Percentiles rank a stretch among this genome's conserved stretches.
Conservation (phyloP, 2,797 vertebrate species). For the Benthosema pterotum region DNA sequence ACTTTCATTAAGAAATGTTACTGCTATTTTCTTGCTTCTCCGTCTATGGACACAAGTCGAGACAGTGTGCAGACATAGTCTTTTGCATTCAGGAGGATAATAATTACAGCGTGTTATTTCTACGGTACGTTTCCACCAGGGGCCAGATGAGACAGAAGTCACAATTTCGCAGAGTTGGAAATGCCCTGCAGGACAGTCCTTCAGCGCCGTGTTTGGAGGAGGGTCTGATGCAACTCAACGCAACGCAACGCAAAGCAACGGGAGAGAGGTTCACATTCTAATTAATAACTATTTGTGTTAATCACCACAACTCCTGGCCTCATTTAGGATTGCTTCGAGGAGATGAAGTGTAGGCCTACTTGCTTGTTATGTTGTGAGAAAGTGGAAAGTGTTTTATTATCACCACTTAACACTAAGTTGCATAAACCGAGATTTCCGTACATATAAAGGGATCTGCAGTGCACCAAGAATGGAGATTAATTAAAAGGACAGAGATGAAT, state of each 20-base stretch:
- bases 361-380: conserved; percentile 53
- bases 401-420: too few species aligned
- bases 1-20: conserved; percentile 2
- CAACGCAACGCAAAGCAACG: conserved; percentile 58
- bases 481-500: too few species aligned
- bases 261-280: conserved; percentile 49
- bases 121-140: too few species aligned
- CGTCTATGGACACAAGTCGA: conserved; percentile 8
- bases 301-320: conserved; percentile 61
- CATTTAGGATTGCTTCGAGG: conserved; percentile 55
- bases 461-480: too few species aligned
- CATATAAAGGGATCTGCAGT: too few species aligned
- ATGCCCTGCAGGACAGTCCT: conserved; percentile 38
- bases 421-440: too few species aligned
- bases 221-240: conserved; percentile 70
- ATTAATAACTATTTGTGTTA: conserved; percentile 72
- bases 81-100: conserved; percentile 30
- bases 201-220: conserved; percentile 21
- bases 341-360: conserved; percentile 58
- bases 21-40: conserved; percentile 3
- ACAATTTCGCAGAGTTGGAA: conserved; percentile 40
- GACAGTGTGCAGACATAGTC: conserved; percentile 22
- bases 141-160: conserved; percentile 41
- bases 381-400: too few species aligned
- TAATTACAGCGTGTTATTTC: conserved; percentile 42